phyloP scores from a whole-genome alignment of 2,888 invertebrate genomes.

The Scelioninae gen. 1 region DNA sequence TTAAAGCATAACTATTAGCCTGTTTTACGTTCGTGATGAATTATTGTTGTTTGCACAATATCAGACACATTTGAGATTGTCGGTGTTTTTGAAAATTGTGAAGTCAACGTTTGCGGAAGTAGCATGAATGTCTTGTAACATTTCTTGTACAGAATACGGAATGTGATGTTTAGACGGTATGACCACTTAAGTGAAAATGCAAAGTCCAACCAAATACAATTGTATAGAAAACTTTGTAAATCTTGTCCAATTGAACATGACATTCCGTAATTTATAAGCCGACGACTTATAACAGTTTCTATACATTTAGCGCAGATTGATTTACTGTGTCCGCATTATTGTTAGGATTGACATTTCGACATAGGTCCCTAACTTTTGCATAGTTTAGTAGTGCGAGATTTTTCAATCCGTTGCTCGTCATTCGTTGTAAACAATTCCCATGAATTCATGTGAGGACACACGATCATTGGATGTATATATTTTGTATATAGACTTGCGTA shows the following conservation, averaged over 20 bases:
- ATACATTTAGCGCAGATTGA: too few species aligned
- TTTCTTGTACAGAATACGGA: constrained; percentile 5
- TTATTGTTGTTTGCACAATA: constrained; percentile 13
- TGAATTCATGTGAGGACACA: constrained; percentile 60
- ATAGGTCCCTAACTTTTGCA: too few species aligned
- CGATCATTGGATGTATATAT: constrained; percentile 76
- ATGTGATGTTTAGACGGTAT: constrained; percentile 13
- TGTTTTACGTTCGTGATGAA: constrained; percentile 5
- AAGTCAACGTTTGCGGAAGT: constrained; percentile 14
- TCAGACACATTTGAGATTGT: constrained; percentile 27
- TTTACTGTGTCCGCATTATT: too few species aligned
- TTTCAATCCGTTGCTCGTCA: constrained; percentile 36
- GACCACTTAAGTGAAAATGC: not conserved
- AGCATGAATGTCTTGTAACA: constrained; percentile 22
- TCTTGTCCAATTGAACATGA: constrained; percentile 11
- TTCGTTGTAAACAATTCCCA: constrained; percentile 57
- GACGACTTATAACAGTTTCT: not conserved
- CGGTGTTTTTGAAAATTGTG: constrained; percentile 32
- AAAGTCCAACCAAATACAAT: constrained; percentile 11
- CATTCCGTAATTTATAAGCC: constrained; percentile 14
- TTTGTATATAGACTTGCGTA: constrained; percentile 78
- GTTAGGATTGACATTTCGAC: too few species aligned
- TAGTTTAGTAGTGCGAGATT: constrained; percentile 49
- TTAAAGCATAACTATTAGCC: constrained; percentile 26
- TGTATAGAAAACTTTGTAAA: constrained; percentile 3